Percentiles rank a stretch among this genome's conserved stretches.
phyloP scores from a whole-genome alignment of 2,888 invertebrate genomes.

The Teinopalpus imperialis region DNA sequence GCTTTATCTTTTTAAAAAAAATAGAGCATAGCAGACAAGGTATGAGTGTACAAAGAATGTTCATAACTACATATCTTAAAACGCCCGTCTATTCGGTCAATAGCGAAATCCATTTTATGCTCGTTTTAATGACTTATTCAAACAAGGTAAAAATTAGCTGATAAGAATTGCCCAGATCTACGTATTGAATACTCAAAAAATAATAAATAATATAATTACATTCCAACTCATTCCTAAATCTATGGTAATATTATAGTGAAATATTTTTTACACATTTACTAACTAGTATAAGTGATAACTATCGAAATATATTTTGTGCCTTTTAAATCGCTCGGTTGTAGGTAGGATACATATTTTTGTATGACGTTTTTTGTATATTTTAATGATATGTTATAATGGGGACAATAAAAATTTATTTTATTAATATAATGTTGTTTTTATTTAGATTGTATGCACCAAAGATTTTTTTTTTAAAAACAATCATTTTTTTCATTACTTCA shows the following conservation, averaged over 20 bases:
- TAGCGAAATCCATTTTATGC: too few species aligned
- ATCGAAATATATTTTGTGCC: constrained; percentile 31
- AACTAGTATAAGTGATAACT: constrained; percentile 9
- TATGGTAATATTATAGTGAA: constrained; percentile 19
- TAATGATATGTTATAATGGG: constrained; percentile 56
- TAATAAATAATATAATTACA: constrained; percentile 26
- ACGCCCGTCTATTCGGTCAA: too few species aligned
- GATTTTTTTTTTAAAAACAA: too few species aligned
- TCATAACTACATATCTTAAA: too few species aligned
- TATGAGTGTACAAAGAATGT: too few species aligned
- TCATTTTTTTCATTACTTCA: too few species aligned
- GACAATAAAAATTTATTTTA: constrained; percentile 64
- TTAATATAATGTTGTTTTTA: constrained; percentile 27
- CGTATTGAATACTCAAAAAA: constrained; percentile 22
- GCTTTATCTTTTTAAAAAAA: too few species aligned
- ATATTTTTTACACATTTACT: constrained; percentile 14
- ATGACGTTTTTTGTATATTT: constrained; percentile 53
- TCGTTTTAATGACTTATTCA: too few species aligned
- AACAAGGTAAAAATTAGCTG: neutral
- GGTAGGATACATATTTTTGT: constrained; percentile 55
- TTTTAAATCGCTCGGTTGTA: constrained; percentile 38
- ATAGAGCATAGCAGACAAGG: too few species aligned
- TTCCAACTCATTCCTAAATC: constrained; percentile 34
- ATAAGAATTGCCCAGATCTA: constrained; percentile 4
- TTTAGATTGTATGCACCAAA: too few species aligned